A percentile compares a stretch with the other conserved stretches of the same genome.
Evolutionary conservation across 2,888 invertebrate genomes (phyloP).

Genomic region (Agonopterix alstromeriana): DNA sequence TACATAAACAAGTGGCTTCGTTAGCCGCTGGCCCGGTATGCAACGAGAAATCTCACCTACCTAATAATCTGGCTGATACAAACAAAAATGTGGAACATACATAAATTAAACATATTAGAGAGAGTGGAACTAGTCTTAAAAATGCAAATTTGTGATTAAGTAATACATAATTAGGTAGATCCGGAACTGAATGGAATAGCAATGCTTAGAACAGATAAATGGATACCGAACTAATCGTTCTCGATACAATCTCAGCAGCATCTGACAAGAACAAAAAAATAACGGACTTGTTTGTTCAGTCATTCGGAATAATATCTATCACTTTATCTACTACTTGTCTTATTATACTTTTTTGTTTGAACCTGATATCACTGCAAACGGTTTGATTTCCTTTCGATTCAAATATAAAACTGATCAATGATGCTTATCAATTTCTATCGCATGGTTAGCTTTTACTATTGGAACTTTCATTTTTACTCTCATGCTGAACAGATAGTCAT

Average conservation of each 20-base stretch:
- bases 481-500: too few species aligned
- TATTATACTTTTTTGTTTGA: slow-evolving; percentile 2
- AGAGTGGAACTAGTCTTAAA: slow-evolving; percentile 24
- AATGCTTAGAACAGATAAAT: background rate
- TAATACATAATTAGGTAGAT: slow-evolving; percentile 14
- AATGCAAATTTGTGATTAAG: slow-evolving; percentile 19
- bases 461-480: slow-evolving; percentile 6
- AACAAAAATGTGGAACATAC: slow-evolving; percentile 46
- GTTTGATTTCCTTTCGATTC: slow-evolving; percentile 18
- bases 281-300: slow-evolving; percentile 7
- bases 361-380: slow-evolving; percentile 1
- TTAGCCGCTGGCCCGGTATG: slow-evolving; percentile 23
- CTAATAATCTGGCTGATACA: slow-evolving; percentile 37
- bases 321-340: slow-evolving; percentile 6
- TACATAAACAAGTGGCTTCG: slow-evolving; percentile 25
- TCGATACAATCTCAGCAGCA: too few species aligned
- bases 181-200: slow-evolving; percentile 10
- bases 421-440: slow-evolving; percentile 12
- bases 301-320: slow-evolving; percentile 6
- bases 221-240: too few species aligned
- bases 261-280: slow-evolving; percentile 1
- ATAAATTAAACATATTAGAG: slow-evolving; percentile 41
- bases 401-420: slow-evolving; percentile 12
- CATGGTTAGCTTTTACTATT: slow-evolving; percentile 8
- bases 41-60: slow-evolving; percentile 30